Evolutionary conservation across 2,797 vertebrate species (phyloP).

Genomic region (Margarornis squamiger): DNA sequence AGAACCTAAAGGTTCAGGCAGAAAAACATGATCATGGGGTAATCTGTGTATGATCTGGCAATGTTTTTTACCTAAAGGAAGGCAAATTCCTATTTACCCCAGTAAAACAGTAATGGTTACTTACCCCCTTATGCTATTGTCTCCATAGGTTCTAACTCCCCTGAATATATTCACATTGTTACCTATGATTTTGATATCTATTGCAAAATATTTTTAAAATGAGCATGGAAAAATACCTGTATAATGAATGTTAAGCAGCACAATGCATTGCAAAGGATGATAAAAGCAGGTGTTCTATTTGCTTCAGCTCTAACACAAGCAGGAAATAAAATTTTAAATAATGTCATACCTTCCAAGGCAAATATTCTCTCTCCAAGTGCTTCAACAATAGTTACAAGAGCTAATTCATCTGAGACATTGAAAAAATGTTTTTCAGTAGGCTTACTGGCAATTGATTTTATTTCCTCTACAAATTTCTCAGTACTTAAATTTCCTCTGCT

Average conservation of each 20-base stretch:
- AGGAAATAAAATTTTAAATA: neutral
- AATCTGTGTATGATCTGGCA: neutral
- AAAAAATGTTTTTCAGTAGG: conserved; percentile 93
- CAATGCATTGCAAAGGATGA: neutral
- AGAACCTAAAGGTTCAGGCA: neutral
- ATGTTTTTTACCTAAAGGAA: neutral
- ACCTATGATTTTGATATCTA: neutral
- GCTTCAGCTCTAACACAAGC: neutral
- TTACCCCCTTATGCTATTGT: neutral
- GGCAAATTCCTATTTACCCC: neutral
- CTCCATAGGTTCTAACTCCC: neutral
- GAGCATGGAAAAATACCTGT: neutral
- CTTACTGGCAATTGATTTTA: conserved; percentile 88
- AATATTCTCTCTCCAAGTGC: conserved; percentile 92
- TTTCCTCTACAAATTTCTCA: conserved; percentile 90
- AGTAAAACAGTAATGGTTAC: neutral
- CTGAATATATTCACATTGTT: neutral
- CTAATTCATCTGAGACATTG: conserved; percentile 93
- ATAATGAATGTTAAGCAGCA: neutral
- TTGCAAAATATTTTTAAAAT: neutral
- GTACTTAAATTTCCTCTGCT: conserved; percentile 89
- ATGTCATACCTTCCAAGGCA: conserved; percentile 90
- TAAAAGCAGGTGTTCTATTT: neutral
- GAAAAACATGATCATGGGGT: neutral
- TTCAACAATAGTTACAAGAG: conserved; percentile 89